phyloP scores from a whole-genome alignment of 2,888 invertebrate species.

The Sesia bembeciformis region DNA sequence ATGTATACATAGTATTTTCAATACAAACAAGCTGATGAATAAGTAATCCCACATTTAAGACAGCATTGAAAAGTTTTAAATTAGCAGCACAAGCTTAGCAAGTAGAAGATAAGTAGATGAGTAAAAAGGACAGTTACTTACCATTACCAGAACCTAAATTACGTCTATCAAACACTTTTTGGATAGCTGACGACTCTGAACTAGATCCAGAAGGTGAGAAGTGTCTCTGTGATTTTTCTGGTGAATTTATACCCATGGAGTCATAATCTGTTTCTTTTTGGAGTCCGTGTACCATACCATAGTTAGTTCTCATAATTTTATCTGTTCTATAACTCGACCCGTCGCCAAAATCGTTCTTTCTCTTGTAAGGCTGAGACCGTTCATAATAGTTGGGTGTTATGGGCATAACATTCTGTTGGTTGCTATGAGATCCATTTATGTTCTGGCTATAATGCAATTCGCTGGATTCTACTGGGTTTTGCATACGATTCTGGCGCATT shows the following conservation, averaged over 20 bases:
- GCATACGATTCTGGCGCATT: slow-evolving; percentile 46
- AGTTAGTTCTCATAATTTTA: slow-evolving; percentile 58
- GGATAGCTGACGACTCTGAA: slow-evolving; percentile 33
- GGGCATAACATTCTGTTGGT: slow-evolving; percentile 42
- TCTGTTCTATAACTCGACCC: slow-evolving; percentile 50
- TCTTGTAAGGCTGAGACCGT: slow-evolving; percentile 44
- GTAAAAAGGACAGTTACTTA: slow-evolving; percentile 30
- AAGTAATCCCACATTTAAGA: slow-evolving; percentile 19
- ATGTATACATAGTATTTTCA: slow-evolving; percentile 12
- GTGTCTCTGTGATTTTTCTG: slow-evolving; percentile 45
- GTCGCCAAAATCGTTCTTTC: slow-evolving; percentile 59
- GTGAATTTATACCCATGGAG: slow-evolving; percentile 26
- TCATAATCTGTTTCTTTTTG: slow-evolving; percentile 45
- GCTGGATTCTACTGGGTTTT: slow-evolving; percentile 53
- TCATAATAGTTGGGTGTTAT: slow-evolving; percentile 55
- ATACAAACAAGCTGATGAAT: slow-evolving; percentile 28
- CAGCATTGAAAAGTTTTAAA: slow-evolving; percentile 16
- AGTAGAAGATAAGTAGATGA: slow-evolving; percentile 13
- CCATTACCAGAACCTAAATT: slow-evolving; percentile 56
- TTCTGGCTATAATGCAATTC: slow-evolving; percentile 53
- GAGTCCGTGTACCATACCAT: slow-evolving; percentile 44
- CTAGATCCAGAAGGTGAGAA: slow-evolving; percentile 43
- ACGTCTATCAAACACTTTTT: slow-evolving; percentile 57
- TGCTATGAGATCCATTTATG: slow-evolving; percentile 27
- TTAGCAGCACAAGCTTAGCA: slow-evolving; percentile 23